Evolutionary conservation across 2,113 vertebrate genomes (phyloP), one percentile per base, ranked within the genome.

Genomic region (Zapus hudsonius): DNA sequence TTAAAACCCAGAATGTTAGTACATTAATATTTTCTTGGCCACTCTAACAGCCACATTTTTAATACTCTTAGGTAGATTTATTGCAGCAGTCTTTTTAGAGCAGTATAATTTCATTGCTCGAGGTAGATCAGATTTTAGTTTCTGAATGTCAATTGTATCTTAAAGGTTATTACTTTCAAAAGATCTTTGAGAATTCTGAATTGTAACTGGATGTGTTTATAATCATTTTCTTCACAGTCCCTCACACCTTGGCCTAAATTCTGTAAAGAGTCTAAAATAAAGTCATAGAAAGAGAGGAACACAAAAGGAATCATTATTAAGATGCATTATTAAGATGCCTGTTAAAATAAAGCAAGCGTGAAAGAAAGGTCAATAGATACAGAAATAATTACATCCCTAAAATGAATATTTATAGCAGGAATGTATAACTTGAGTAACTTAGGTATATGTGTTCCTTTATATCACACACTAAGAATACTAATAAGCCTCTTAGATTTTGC

Each of bases 21-120:
- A 85, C 82, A 95, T 95, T 95, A 93, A 95, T 96, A 96, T 96
- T 96, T 94, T 96, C 84, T 94, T 85, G 72, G 84, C 90, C 47
- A 91, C 74, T 93, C 94, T 95, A 94, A 90, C 95, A 87, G 38
- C 84, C 95, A 64, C 44, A 66, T 95, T 96, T 91, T 95, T 95
- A 95, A 93, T 74, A 94, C 69, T 91, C 76, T 82, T 84, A 82
- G 82, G 90, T 94, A 90, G 87, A 96, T 96, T 97, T 96, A 96
- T 96, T 94, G 76, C 73, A 89, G 84, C 78, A 72, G 57, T 64
- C 42, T 67, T 96, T 95, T 93, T 87, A 94, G 90, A 91, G 90
- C 88, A 95, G 84, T 94, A 95, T 95, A 95, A 96, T 96, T 97
- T 97, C 94, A 96, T 95, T 96, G 93, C 96, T 95, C 20, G 69